Base-by-base conservation (phyloP, 2,113 vertebrate species). In the Chloebia gouldiae region DNA sequence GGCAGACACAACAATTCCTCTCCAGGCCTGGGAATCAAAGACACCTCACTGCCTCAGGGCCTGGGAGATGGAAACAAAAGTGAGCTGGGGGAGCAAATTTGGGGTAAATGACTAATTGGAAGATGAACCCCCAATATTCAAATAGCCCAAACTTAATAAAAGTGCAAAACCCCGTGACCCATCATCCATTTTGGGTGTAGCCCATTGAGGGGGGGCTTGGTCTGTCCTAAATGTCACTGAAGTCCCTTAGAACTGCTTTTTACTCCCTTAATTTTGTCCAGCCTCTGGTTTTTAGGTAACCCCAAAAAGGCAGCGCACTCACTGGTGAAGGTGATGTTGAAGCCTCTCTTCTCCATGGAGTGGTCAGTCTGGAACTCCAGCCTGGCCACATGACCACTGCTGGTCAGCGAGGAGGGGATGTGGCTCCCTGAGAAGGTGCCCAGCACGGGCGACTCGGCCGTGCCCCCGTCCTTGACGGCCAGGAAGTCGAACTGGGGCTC, bases 251-350 rank as follows among this genome's bases (percentile, higher is more conserved):
- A 50, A 30, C 47, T 7, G 10, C 47, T 68, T 31, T 22, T 30
- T 23, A 5, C 2, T 9, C 49, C 20, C 35, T 31, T 22, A 22
- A 69, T 15, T 69, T 28, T 7, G 7, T 4, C 27, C 22, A 13
- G 3, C n/a, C 24, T 11, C 19, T 20, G 9, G 10, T 70, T 31
- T 49, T 13, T 5, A 18, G 68, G 11, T 3, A 39, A 7, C 65
- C 24, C 64, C 44, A n/a, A 6, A 31, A 35, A 7, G 5, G 7
- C n/a, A 6, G 2, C 27, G 1, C 33, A 98, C 99, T 98, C 96
- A 99, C 99, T 99, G 71, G 99, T 99, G 94, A 99, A 99, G 8
- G 99, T 99, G 95, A 99, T 99, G 96, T 99, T 99, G 97, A 99
- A 99, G 56, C 99, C 99, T 61, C 99, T 97, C 94, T 99, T 99